Conservation (phyloP, 2,888 invertebrate species). For the Idaea aversata region DNA sequence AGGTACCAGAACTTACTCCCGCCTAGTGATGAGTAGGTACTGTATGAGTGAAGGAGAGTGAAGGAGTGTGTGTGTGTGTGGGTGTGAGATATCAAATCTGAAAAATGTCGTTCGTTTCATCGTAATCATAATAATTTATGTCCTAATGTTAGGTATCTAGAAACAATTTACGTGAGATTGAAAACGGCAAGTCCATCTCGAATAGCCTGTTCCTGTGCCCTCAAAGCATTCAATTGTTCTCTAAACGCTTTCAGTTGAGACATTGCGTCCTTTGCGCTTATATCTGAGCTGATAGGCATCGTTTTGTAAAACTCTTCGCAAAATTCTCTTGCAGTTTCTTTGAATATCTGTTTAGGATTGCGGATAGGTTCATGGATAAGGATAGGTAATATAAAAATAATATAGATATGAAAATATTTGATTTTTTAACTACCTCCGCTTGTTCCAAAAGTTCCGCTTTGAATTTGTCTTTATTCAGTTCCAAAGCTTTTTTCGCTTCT, state of each 20-base stretch:
- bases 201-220: conserved; percentile 83
- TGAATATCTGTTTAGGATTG: conserved; percentile 73
- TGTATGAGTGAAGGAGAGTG: too few species aligned
- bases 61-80: too few species aligned
- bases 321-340: conserved; percentile 84
- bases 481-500: conserved; percentile 87
- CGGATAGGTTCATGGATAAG: neutral
- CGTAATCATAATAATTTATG: neutral
- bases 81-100: neutral
- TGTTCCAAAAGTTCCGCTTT: conserved; percentile 85
- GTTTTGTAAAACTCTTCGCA: conserved; percentile 84
- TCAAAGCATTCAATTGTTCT: conserved; percentile 77
- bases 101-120: neutral
- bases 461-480: conserved; percentile 86
- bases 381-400: neutral
- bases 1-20: too few species aligned
- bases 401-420: neutral
- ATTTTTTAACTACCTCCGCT: conserved; percentile 74
- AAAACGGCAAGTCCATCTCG: conserved; percentile 87
- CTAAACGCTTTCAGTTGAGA: conserved; percentile 77
- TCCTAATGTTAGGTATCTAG: neutral
- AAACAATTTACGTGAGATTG: conserved; percentile 79
- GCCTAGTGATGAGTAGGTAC: too few species aligned
- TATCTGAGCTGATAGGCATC: conserved; percentile 83
- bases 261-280: conserved; percentile 80